phyloP scores from a whole-genome alignment of 1,140 invertebrate genomes.

The Ridgeia piscesae region DNA sequence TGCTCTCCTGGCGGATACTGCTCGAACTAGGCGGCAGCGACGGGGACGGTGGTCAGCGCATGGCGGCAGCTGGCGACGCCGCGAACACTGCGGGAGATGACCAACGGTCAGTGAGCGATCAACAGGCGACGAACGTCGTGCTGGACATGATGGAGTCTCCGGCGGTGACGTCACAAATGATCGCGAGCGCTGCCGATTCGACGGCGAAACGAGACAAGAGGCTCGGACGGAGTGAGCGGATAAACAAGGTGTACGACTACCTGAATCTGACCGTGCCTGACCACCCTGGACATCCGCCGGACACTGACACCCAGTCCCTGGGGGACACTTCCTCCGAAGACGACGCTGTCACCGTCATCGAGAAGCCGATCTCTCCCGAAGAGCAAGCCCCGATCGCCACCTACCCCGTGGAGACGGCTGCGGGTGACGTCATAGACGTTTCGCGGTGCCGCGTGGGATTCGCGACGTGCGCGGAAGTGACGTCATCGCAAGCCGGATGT shows the following conservation, averaged over 20 bases:
- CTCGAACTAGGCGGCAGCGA: slow-evolving; percentile 32
- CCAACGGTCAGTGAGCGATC: neutral
- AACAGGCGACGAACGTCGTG: neutral
- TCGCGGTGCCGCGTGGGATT: neutral
- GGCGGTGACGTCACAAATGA: neutral
- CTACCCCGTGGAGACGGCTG: neutral
- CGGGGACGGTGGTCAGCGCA: too few species aligned
- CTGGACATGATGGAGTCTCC: neutral
- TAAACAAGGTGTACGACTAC: neutral
- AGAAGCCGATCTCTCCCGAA: slow-evolving; percentile 14
- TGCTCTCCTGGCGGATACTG: slow-evolving; percentile 52
- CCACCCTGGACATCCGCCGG: neutral
- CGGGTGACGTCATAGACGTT: neutral
- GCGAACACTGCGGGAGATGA: neutral
- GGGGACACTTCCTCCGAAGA: slow-evolving; percentile 5
- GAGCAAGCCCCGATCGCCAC: neutral
- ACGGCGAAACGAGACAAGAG: neutral
- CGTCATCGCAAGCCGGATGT: neutral
- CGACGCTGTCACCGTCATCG: slow-evolving; percentile 18
- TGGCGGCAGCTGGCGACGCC: neutral
- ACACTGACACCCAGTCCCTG: neutral
- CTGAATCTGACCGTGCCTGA: neutral
- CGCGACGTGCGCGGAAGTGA: neutral
- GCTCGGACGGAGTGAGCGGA: neutral
- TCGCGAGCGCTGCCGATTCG: neutral